Evolutionary conservation across 2,113 vertebrate species (phyloP).

Genomic region (Eublepharis macularius): DNA sequence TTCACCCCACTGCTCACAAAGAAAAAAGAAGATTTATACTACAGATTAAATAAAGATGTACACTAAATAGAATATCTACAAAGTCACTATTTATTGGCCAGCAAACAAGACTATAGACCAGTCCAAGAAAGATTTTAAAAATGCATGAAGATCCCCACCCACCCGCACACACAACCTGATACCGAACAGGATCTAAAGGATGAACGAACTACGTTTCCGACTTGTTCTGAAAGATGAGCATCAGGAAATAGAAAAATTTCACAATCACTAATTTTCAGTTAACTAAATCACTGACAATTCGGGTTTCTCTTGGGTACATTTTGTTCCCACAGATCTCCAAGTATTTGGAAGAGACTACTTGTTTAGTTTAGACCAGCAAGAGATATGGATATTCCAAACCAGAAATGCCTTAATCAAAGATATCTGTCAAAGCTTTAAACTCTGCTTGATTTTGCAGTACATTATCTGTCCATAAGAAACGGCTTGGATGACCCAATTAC

Average conservation of each 20-base stretch:
- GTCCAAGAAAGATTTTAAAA: not conserved
- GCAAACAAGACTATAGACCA: not conserved
- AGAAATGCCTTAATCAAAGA: slow-evolving; percentile 18
- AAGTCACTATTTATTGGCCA: no score
- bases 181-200: not conserved
- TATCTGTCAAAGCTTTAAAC: slow-evolving; percentile 3
- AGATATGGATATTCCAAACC: not conserved
- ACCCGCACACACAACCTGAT: rapidly evolving
- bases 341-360: not conserved
- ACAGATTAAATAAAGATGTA: no score
- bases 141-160: rapidly evolving
- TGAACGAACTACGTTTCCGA: not conserved
- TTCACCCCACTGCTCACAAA: no score
- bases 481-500: not conserved
- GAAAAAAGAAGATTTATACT: no score
- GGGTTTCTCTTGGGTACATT: not conserved
- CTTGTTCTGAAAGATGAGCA: not conserved
- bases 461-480: not conserved
- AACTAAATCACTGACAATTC: not conserved
- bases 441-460: not conserved
- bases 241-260: not conserved
- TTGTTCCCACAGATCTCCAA: slow-evolving; percentile 3
- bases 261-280: not conserved
- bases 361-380: not conserved
- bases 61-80: no score